These are phyloP conservation scores for Chaetura pelagica DNA, from an alignment of 2,113 vertebrate genomes.

Conservation along the genomic window DNA sequence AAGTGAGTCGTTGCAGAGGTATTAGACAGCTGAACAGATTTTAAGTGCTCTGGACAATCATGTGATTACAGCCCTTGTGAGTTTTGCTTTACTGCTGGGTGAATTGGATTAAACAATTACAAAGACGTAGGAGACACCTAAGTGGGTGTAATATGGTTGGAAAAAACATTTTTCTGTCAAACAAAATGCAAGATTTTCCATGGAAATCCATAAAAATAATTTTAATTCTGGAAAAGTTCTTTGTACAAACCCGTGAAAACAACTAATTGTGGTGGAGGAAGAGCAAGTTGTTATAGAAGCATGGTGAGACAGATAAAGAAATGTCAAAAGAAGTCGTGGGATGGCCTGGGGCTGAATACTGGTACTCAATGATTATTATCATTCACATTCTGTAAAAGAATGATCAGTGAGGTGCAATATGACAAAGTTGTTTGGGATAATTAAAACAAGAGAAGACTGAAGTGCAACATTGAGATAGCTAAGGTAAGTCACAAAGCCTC, in stretches of 20 bases:
- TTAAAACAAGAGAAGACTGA: constrained; percentile 22
- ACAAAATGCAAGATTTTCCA: neutral
- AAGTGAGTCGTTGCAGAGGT: neutral
- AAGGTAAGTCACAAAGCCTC: neutral
- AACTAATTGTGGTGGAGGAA: neutral
- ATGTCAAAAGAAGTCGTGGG: neutral
- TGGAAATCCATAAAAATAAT: neutral
- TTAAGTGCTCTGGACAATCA: constrained; percentile 29
- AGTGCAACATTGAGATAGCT: neutral
- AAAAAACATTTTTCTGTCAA: neutral
- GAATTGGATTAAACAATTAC: constrained; percentile 48
- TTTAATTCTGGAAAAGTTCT: neutral
- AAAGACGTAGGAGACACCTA: neutral
- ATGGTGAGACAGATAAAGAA: neutral
- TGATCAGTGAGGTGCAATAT: constrained; percentile 12
- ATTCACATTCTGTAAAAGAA: constrained; percentile 20
- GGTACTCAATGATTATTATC: constrained; percentile 5
- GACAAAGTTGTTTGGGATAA: constrained; percentile 39
- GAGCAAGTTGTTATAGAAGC: neutral
- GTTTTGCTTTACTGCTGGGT: constrained; percentile 24
- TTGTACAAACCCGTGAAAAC: neutral
- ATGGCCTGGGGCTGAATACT: constrained; percentile 2
- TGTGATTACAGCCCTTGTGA: constrained; percentile 47
- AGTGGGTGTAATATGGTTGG: neutral
- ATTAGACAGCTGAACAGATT: constrained; percentile 56